Base-by-base conservation (phyloP, 35 echinoderm and acorn worm species). In the Patiria miniata region DNA sequence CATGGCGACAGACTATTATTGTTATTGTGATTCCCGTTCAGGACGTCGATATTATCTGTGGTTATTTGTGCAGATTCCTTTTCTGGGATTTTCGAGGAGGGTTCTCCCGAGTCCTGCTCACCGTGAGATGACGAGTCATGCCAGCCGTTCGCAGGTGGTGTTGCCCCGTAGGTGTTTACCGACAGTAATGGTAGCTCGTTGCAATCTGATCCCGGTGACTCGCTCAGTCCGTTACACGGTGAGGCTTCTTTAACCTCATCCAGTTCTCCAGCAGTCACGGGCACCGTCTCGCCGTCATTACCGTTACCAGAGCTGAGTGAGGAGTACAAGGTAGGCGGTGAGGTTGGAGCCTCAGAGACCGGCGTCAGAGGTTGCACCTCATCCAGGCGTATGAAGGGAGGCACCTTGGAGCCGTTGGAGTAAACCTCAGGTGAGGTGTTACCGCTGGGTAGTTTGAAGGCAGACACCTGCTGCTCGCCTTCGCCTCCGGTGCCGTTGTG, bases 311-410 rank as follows among this genome's bases (percentile, higher is more conserved):
- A 73, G 26, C 65, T 34, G 26, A 73, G 2, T 1, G n/a, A 37
- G 51, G 82, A 51, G 40, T 44, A 15, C 5, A 47, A 5, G 19
- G 28, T 82, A 17, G n/a, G 65, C 14, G 65, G 65, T 18, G 82
- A 58, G 34, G 82, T 17, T 3, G 51, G 82, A 1, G 52, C 57
- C 80, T 54, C 29, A 0, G 80, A 73, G 80, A 55, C 80, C 15
- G 39, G 80, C 0, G 54, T 84, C 52, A 84, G 57, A 60, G 82
- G 82, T 61, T 84, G 82, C 1, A 84, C 57, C 38, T 84, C 82
- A 58, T 84, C 82, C 18, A 84, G n/a, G 15, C 82, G 53, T 8
- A 84, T 58, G 38, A 84, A 84, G 38, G 82, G 82, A 38, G 82
- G 82, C 7, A 40, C 10, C 54, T 58, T 58, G 32, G 82, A 57